Conservation (phyloP, 2,888 invertebrate genomes). For the Drosophila atripex region DNA sequence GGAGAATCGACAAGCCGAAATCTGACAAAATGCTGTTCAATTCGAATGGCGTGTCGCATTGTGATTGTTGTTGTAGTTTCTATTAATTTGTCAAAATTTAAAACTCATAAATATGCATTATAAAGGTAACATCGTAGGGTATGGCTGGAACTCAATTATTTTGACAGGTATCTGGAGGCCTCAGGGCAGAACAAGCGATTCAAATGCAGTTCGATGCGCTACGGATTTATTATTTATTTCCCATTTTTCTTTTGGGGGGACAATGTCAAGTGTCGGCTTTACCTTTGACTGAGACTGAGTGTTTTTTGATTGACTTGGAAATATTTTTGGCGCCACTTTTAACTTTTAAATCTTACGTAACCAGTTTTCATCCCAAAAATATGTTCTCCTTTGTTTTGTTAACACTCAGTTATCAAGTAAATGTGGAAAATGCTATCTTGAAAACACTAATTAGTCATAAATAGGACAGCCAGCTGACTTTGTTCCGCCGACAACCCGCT, state of each 20-base stretch:
- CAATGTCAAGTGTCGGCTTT: conserved; percentile 59
- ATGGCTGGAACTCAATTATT: conserved; percentile 55
- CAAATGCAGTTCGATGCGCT: conserved; percentile 64
- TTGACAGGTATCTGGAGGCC: conserved; percentile 58
- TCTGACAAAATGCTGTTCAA: conserved; percentile 43
- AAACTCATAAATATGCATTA: conserved; percentile 66
- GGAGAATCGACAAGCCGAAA: conserved; percentile 11
- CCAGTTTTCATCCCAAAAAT: not conserved
- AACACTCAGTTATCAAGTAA: conserved; percentile 2
- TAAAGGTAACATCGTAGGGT: conserved; percentile 30
- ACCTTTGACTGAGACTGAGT: conserved; percentile 2
- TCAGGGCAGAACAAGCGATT: conserved; percentile 54
- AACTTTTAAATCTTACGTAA: not conserved
- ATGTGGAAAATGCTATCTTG: conserved; percentile 25
- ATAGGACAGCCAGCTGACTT: conserved; percentile 52
- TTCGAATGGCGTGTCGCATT: conserved; percentile 57
- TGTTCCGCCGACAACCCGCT: conserved; percentile 20
- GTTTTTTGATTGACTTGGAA: not conserved
- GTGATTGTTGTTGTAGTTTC: conserved; percentile 43
- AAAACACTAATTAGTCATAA: conserved; percentile 56
- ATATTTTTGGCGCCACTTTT: conserved; percentile 35
- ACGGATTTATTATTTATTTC: conserved; percentile 4
- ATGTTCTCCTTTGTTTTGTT: not conserved
- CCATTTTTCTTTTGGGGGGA: not conserved
- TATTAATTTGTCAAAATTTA: conserved; percentile 73